Evolutionary conservation across 2,113 vertebrate genomes (phyloP).

Genomic region (Chionomys nivalis): DNA sequence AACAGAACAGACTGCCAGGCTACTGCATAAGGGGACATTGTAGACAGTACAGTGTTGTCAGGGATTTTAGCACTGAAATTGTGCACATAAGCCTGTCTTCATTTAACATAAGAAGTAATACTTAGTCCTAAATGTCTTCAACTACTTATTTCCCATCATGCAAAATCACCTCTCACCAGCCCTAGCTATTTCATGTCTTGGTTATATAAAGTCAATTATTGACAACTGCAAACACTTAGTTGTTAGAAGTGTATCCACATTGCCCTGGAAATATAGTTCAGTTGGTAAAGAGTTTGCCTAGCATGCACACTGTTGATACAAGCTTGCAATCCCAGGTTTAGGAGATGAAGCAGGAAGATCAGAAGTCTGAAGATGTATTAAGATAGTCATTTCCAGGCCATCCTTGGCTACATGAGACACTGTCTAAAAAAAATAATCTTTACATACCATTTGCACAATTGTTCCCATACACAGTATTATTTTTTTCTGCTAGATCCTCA

Average conservation of each 20-base stretch:
- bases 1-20: neutral
- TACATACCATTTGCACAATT: neutral
- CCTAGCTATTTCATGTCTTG: neutral
- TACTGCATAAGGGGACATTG: neutral
- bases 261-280: neutral
- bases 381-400: neutral
- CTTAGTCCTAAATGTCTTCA: neutral
- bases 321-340: neutral
- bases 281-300: neutral
- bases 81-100: accelerated
- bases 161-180: neutral
- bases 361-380: too few relatives aligned
- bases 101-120: neutral
- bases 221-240: neutral
- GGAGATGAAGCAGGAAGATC: too few relatives aligned
- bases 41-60: neutral
- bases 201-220: neutral
- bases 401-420: neutral
- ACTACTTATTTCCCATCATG: neutral
- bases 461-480: neutral
- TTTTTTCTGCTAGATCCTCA: too few relatives aligned
- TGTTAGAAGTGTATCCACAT: neutral
- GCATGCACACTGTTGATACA: too few relatives aligned
- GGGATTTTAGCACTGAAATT: neutral
- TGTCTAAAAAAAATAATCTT: neutral